Percentiles rank a stretch among this genome's conserved stretches.
Evolutionary conservation across 2,797 vertebrate genomes (phyloP).

Genomic region (Phoeniculus purpureus): DNA sequence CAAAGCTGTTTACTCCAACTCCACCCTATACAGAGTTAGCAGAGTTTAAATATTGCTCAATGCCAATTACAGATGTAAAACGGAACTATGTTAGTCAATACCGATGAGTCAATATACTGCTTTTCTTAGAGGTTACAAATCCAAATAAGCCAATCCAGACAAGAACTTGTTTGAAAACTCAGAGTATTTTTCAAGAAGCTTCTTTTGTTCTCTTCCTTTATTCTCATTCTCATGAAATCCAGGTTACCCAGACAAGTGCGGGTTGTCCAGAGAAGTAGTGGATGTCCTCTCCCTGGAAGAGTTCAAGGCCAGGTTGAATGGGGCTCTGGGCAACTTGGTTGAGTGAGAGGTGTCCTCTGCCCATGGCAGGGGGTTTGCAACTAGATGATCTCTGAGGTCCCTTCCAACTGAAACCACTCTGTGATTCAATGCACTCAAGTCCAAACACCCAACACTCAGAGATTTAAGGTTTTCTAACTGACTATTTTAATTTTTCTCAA

Average conservation of each 20-base stretch:
- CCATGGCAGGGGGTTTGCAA: too few species aligned
- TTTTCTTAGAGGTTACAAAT: slow-evolving; percentile 50
- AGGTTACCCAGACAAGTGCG: too few species aligned
- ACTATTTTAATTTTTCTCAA: background rate
- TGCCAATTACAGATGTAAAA: slow-evolving; percentile 42
- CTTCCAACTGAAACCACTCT: too few species aligned
- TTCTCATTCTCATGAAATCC: background rate
- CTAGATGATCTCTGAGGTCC: too few species aligned
- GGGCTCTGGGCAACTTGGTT: too few species aligned
- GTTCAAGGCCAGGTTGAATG: too few species aligned
- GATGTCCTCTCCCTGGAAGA: too few species aligned
- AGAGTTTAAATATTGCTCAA: slow-evolving; percentile 54
- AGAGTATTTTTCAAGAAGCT: background rate
- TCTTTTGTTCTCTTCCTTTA: background rate
- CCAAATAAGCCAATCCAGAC: background rate
- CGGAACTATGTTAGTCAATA: slow-evolving; percentile 55
- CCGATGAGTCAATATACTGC: slow-evolving; percentile 45
- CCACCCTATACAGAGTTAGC: slow-evolving; percentile 31
- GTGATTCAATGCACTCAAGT: background rate
- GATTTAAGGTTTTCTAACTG: too few species aligned
- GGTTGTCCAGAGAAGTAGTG: too few species aligned
- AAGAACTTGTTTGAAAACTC: background rate
- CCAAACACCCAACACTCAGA: too few species aligned
- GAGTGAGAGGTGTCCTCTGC: too few species aligned
- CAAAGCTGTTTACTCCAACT: slow-evolving; percentile 20